Evolutionary conservation across 1,140 invertebrate genomes (phyloP).

Genomic region (Andricus grossulariae): DNA sequence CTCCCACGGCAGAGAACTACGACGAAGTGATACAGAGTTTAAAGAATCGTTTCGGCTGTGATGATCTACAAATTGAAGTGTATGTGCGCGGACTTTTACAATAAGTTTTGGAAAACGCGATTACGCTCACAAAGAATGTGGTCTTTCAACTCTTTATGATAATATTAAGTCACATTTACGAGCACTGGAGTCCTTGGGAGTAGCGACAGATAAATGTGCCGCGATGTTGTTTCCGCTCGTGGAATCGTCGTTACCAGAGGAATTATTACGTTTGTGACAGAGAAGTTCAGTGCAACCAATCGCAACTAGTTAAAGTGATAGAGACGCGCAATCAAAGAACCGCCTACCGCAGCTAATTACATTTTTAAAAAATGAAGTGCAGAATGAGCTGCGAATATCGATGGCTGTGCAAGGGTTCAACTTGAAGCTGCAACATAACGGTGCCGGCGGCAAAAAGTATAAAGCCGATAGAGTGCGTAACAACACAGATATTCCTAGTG

Average conservation of each 20-base stretch:
- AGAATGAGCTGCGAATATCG: background rate
- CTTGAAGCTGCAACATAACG: background rate
- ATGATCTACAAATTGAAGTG: conserved; percentile 34
- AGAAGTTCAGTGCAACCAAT: background rate
- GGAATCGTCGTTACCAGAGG: conserved; percentile 6
- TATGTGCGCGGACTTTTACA: conserved; percentile 33
- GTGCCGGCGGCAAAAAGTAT: background rate
- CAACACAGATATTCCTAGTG: conserved; percentile 2
- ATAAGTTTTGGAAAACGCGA: conserved; percentile 38
- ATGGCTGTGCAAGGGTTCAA: conserved; percentile 33
- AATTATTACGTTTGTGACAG: background rate
- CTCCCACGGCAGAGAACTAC: conserved; percentile 44
- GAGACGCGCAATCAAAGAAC: background rate
- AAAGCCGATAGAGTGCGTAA: conserved; percentile 28
- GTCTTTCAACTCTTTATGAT: conserved; percentile 41
- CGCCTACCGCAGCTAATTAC: background rate
- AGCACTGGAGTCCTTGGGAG: conserved; percentile 45
- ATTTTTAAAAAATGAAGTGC: background rate
- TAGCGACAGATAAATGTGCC: conserved; percentile 41
- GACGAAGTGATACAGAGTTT: conserved; percentile 49
- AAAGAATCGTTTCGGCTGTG: conserved; percentile 51
- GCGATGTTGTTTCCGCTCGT: conserved; percentile 40
- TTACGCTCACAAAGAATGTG: conserved; percentile 33
- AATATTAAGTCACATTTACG: conserved; percentile 48
- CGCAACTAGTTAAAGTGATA: background rate